Conservation (phyloP, 64 coral and sea anemone genomes). For the Dendronephthya gigantea region DNA sequence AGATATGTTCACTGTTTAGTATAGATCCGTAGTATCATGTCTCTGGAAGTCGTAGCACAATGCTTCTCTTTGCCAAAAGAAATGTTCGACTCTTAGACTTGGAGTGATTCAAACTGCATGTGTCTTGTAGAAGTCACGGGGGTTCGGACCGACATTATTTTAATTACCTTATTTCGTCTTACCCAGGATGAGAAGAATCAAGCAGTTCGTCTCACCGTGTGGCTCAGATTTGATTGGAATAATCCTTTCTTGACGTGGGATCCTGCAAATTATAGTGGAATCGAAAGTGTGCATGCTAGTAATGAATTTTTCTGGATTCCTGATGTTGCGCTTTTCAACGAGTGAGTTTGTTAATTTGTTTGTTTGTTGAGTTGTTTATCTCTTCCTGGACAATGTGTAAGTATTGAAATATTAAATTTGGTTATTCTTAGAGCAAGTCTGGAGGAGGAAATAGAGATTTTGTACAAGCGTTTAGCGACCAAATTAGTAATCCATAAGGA, state of each 20-base stretch:
- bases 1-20: too few relatives aligned
- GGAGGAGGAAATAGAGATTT: not conserved
- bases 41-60: too few relatives aligned
- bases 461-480: not conserved
- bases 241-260: slow-evolving; percentile 72
- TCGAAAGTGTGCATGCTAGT: not conserved
- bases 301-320: not conserved
- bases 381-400: too few relatives aligned
- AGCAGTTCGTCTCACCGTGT: not conserved
- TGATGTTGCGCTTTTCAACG: not conserved
- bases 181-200: not conserved
- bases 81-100: too few relatives aligned
- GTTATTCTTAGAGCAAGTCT: not conserved
- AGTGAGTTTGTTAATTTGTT: not conserved
- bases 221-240: slow-evolving; percentile 38
- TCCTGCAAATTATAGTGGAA: slow-evolving; percentile 38
- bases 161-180: not conserved
- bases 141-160: too few relatives aligned
- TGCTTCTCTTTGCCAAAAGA: too few relatives aligned
- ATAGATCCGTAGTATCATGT: too few relatives aligned
- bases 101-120: too few relatives aligned
- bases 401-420: not conserved
- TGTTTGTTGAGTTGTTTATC: not conserved
- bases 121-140: too few relatives aligned
- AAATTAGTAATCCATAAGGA: not conserved